Percentiles rank a stretch among this genome's conserved stretches.
Evolutionary conservation across 2,888 invertebrate species (phyloP).

Genomic region (Scaptomyza polygonia): DNA sequence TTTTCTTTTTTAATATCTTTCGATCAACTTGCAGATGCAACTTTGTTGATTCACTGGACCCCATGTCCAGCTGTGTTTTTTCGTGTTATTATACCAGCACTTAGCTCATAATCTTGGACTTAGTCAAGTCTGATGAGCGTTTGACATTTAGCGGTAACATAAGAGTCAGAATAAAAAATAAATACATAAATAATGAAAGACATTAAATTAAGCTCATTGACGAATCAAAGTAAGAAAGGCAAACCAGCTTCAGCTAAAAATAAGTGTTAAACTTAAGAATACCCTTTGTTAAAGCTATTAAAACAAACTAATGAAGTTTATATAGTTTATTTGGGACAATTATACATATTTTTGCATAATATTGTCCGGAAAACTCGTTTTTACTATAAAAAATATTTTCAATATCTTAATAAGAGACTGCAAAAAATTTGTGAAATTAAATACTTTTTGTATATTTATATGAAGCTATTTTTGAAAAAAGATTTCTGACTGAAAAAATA

Average conservation of each 20-base stretch:
- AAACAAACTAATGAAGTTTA: background rate
- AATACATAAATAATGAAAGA: constrained; percentile 2
- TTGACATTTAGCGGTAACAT: constrained; percentile 50
- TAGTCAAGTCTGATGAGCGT: constrained; percentile 37
- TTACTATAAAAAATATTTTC: too few relatives aligned
- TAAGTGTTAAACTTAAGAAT: background rate
- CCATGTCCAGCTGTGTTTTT: background rate
- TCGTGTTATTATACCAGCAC: constrained; percentile 21
- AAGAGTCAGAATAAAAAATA: constrained; percentile 6
- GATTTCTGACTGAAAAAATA: constrained; percentile 7
- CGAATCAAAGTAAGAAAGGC: constrained; percentile 1
- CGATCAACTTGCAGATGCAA: background rate
- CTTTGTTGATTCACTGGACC: constrained; percentile 3
- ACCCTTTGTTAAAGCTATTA: background rate
- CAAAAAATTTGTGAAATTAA: too few relatives aligned
- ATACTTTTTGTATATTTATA: background rate
- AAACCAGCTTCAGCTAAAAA: constrained; percentile 2
- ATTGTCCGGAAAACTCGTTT: too few relatives aligned
- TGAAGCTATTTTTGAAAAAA: background rate
- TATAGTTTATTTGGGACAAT: too few relatives aligned
- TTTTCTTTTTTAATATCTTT: constrained; percentile 11
- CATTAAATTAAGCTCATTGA: constrained; percentile 1
- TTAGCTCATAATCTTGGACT: constrained; percentile 18
- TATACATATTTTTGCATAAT: too few relatives aligned
- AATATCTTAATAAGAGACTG: too few relatives aligned